Evolutionary conservation across 2,113 vertebrate species (phyloP), one percentile per base, ranked within the genome.

Genomic region (Hemiprocne comata): DNA sequence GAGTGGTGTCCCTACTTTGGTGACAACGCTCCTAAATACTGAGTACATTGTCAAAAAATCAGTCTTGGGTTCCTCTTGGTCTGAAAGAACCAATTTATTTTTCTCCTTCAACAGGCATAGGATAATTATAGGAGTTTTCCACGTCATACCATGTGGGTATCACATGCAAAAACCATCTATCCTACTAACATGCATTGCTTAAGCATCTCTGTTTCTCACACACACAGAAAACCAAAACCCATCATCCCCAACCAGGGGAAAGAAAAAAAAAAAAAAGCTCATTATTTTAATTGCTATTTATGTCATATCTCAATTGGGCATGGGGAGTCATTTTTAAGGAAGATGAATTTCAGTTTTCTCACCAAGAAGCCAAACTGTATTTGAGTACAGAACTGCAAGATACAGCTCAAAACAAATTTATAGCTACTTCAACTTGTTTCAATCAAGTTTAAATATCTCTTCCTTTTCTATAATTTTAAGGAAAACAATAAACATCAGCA

Each of bases 91-190:
- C 54, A 34, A 86, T 87, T 93, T 67, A 94, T 31, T 81, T 69
- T 80, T 81, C 83, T 82, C 34, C 58, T 95, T 94, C 46, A 33
- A 53, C 29, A 72, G 48, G 48, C 64, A 69, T 7, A n/a, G 38
- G 58, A 69, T 94, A 92, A 87, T 85, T 90, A 77, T 16, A 77
- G 75, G 77, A 94, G 92, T 50, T 21, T 24, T 21, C n/a, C 38
- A 36, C 55, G 58, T 42, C 57, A 38, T 76, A 67, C 38, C 97
- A 95, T 70, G 94, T 88, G 94, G 58, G 21, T 64, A 87, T 97
- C 97, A 97, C 94, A 97, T 97, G 97, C 53, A 89, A 92, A 95
- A 85, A 1, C 10, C 83, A 72, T 78, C 26, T 61, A 57, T 84
- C 65, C 40, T 67, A 34, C 44, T 84, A 28, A 71, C 10, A 1